phyloP scores from a whole-genome alignment of 2,888 invertebrate species.

The Furcula furcula region DNA sequence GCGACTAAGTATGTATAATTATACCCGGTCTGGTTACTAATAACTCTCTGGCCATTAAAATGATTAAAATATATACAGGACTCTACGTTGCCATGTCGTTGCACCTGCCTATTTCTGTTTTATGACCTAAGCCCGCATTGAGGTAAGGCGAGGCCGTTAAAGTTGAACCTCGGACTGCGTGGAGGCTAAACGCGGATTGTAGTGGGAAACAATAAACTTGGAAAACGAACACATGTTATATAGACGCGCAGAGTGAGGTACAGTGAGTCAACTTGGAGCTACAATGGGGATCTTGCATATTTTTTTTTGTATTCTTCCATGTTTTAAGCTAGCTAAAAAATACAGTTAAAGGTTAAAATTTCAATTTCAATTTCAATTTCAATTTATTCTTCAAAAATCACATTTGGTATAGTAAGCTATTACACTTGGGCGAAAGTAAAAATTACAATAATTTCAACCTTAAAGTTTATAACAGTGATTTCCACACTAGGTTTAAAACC shows the following conservation, averaged over 20 bases:
- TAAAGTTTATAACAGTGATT: too few species aligned
- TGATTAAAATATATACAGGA: not conserved
- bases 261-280: not conserved
- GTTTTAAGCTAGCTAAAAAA: too few species aligned
- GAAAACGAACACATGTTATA: not conserved
- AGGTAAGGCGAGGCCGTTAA: slow-evolving; percentile 1
- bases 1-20: too few species aligned
- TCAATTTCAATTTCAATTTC: too few species aligned
- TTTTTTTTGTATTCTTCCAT: too few species aligned
- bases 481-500: too few species aligned
- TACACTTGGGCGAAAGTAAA: too few species aligned
- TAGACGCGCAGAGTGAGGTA: not conserved
- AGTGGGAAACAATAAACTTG: not conserved
- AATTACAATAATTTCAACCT: too few species aligned
- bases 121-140: not conserved
- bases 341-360: too few species aligned
- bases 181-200: not conserved
- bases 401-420: too few species aligned
- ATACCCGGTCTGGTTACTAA: not conserved
- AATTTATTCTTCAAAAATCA: too few species aligned
- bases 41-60: not conserved
- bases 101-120: slow-evolving; percentile 2
- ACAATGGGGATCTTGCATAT: too few species aligned
- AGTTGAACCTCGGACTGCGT: not conserved
- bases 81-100: not conserved